Evolutionary conservation across 2,113 vertebrate genomes (phyloP), one percentile per base, ranked within the genome.

Genomic region (Caranx melampygus): DNA sequence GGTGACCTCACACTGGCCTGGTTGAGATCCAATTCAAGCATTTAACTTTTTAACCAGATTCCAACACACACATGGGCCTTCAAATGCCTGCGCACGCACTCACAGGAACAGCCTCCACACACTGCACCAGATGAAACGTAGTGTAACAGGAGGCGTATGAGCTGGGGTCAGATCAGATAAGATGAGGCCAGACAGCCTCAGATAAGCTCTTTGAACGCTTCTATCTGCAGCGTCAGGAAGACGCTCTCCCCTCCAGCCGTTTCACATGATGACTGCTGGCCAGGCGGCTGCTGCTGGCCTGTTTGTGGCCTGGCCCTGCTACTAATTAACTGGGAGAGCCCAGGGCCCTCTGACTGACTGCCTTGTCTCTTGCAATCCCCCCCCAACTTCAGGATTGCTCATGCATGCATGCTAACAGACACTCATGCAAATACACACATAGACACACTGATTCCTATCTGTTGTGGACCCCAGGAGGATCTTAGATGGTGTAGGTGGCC

Each of bases 101-200:
- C 45, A 62, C 51, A 47, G 35, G 69, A 64, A 75, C 57, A 14
- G 42, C 62, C 58, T 78, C 59, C 79, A 71, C 26, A 65, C 67
- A 45, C 63, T 82, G 84, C 84, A 85, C 74, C 75, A 89, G 77
- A 90, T 90, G 75, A 91, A 89, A 87, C 68, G 42, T 52, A 75
- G 68, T 81, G 79, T 78, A 91, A 92, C 84, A 87, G 84, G 81
- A 89, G 90, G 87, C 82, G 65, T 86, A 72, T 85, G 85, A 88
- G 82, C 78, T 60, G 83, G 80, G 93, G 90, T 94, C 92, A 92
- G 87, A 93, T 93, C 92, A 93, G 94, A 95, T 94, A 94, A 92
- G 85, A 75, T 15, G 3, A 78, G 86, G 89, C 85, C 86, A 93
- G 89, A 88, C 88, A 67, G 91, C 79, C 88, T 81, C 60, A 91